Conservation (phyloP, 2,113 vertebrate species). For the Xerus inauris region DNA sequence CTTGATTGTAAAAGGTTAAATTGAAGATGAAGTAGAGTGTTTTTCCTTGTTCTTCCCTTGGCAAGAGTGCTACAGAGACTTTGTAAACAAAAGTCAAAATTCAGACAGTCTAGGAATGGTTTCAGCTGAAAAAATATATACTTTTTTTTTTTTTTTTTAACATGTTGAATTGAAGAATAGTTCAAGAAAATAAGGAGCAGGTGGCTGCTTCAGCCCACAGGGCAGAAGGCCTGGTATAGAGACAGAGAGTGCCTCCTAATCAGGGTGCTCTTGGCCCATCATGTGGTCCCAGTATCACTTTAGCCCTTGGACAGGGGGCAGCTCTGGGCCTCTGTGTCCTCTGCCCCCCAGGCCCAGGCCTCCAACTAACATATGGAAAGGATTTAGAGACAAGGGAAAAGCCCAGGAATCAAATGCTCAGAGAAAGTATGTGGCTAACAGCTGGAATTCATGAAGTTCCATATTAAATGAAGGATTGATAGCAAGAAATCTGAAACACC, state of each 20-base stretch:
- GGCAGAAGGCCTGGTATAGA: neutral
- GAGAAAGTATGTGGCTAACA: conserved; percentile 67
- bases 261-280: neutral
- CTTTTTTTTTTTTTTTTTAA: conserved; percentile 8
- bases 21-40: conserved; percentile 53
- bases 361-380: conserved; percentile 71
- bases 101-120: conserved; percentile 29
- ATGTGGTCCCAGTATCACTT: neutral
- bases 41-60: conserved; percentile 55
- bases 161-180: conserved; percentile 62
- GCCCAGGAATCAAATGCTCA: conserved; percentile 46
- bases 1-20: conserved; percentile 72
- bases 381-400: conserved; percentile 61
- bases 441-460: conserved; percentile 76
- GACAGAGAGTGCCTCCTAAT: neutral
- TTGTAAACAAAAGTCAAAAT: conserved; percentile 74
- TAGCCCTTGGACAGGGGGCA: neutral
- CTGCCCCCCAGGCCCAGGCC: neutral
- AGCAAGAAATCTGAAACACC: conserved; percentile 53
- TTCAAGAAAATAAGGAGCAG: conserved; percentile 71
- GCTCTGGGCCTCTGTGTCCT: neutral
- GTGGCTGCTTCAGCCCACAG: neutral
- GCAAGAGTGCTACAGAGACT: conserved; percentile 41
- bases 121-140: conserved; percentile 30
- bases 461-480: conserved; percentile 65